These are phyloP conservation scores for Myrmecobius fasciatus DNA, from an alignment of 2,113 vertebrate species.

Conservation along the genomic window DNA sequence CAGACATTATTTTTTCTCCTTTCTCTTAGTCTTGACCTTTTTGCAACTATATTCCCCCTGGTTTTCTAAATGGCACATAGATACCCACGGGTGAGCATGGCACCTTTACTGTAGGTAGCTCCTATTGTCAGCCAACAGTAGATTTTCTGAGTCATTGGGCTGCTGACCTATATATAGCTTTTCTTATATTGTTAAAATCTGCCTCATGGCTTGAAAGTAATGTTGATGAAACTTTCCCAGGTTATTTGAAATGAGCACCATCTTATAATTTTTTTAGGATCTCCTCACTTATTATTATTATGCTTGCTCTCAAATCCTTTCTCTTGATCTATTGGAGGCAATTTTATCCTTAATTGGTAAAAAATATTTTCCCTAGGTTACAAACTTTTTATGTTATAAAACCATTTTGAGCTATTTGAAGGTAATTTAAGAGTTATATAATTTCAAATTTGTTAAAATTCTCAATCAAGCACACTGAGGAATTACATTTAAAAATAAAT, in stretches of 20 bases:
- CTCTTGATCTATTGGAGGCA: slow-evolving; percentile 67
- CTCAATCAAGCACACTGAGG: background rate
- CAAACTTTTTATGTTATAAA: slow-evolving; percentile 78
- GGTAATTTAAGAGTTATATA: slow-evolving; percentile 71
- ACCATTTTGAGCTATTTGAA: slow-evolving; percentile 66
- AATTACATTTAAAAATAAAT: background rate
- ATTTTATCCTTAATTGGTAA: slow-evolving; percentile 73
- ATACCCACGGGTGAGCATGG: slow-evolving; percentile 14
- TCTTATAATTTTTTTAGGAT: background rate
- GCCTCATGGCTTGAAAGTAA: background rate
- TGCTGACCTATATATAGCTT: slow-evolving; percentile 34
- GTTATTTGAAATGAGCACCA: background rate
- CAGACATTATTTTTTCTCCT: background rate
- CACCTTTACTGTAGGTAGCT: background rate
- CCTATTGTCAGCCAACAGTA: slow-evolving; percentile 4
- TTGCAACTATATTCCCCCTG: background rate
- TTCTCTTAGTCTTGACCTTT: slow-evolving; percentile 55
- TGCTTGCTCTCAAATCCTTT: background rate
- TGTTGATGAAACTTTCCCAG: slow-evolving; percentile 28
- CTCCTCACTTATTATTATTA: background rate
- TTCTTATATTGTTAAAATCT: background rate
- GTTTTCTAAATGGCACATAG: slow-evolving; percentile 29
- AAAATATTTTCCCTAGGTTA: slow-evolving; percentile 60
- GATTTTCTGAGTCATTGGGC: slow-evolving; percentile 46
- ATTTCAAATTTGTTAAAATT: slow-evolving; percentile 72